Evolutionary conservation across 2,797 vertebrate genomes (phyloP), one percentile per base, ranked within the genome.

Genomic region (Myoxocephalus aenaeus): DNA sequence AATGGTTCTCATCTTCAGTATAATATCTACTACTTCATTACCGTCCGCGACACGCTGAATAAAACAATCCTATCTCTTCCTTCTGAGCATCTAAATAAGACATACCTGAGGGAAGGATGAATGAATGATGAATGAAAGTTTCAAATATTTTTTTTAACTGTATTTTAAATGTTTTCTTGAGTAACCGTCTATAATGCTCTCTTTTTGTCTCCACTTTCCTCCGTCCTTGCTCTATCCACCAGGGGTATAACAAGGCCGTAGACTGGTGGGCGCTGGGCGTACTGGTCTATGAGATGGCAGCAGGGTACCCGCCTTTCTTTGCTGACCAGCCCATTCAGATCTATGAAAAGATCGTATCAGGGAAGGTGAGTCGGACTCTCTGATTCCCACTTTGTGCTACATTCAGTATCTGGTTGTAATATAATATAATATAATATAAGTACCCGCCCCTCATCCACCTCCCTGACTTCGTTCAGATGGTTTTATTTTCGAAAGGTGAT

Each of bases 201-300:
- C 14, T 42, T n/a, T 32, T 61, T 63, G 10, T 61, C 42, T 65
- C 71, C 1, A 3, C 48, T 58, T 13, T 62, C 70, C 46, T 51
- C n/a, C 12, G 27, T 40, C 29, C 17, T 27, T 32, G 12, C 50
- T 25, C 10, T 22, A 7, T 57, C 66, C 50, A 68, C 40, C 70
- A 96, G 97, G 97, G 96, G 53, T 97, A 98, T 84, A 98, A 98
- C 91, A 97, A 98, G 82, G 97, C 96, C 0, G 97, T 98, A 81
- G 97, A 97, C 91, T 98, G 97, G 97, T 98, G 97, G 97, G 96
- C 97, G 5, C 90, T 97, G 68, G 97, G 97, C 0, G 96, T 97
- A 36, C 94, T 98, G 32, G 96, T 98, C 86, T 97, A 97, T 86
- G 98, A 99, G 96, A 99, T 99, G 98, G 98, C 97, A 66, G 98